Base-by-base conservation (phyloP, 2,888 invertebrate genomes). In the Sphinx pinastri region DNA sequence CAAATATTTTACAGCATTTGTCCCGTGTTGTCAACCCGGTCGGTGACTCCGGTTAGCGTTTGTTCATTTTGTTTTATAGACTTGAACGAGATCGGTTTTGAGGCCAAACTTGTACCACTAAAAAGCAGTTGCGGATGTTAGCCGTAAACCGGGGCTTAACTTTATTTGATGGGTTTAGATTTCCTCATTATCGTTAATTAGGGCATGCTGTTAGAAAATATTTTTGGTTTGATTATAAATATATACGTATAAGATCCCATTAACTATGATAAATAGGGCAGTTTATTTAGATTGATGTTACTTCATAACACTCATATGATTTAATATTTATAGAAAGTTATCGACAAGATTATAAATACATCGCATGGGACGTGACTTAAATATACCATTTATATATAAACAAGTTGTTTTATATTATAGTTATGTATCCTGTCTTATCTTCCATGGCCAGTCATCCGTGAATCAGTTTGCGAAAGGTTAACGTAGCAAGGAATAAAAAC, bases 1-100 rank as follows among this genome's bases (percentile, higher is more conserved):
- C 93, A 92, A 91, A 81, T 86, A 91, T 92, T 90, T 84, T 78
- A 82, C 86, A 84, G 83, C 84, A 85, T 87, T 90, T 85, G 85
- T 87, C 84, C 83, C 78, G 77, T 76, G 83, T 84, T 88, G 88
- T 91, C 88, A 86, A 83, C 81, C 77, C 88, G 89, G 88, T 88
- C 88, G 86, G 77, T 87, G 86, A 85, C 86, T 85, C 83, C 75
- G 74, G 74, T 70, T 71, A 75, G 70, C 72, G 72, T 72, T 76
- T 77, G 80, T 71, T 77, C 70, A 78, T 80, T 82, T 80, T 78
- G 45, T 68, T 63, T 70, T 71, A 72, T 71, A 55, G 67, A 69
- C 68, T 71, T 57, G 67, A 57, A 71, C 60, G 74, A 76, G 72
- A 71, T 72, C 72, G 73, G 77, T 75, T 78, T 74, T 70, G 70